These are phyloP conservation scores for Eupsittula cactorum DNA, from an alignment of 2,113 vertebrate genomes.

Conservation along the genomic window DNA sequence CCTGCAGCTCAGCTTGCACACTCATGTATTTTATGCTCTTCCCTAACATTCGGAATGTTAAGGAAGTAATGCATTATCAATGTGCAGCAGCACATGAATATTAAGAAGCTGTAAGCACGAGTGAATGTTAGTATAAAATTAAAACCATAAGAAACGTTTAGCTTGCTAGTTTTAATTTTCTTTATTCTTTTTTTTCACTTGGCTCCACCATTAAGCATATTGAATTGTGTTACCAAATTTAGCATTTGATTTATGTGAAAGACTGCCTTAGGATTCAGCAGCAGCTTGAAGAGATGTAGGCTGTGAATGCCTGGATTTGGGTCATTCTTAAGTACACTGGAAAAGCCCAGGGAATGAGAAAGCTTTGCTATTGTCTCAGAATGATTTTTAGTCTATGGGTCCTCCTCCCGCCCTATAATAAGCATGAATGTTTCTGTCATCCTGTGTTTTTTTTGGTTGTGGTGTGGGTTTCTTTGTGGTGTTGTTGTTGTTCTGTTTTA, in stretches of 20 bases:
- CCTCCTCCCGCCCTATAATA: neutral
- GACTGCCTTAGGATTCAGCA: neutral
- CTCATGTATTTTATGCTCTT: neutral
- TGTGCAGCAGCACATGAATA: neutral
- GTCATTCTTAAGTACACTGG: neutral
- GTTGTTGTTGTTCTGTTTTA: neutral
- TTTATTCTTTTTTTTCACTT: neutral
- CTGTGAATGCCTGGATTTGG: neutral
- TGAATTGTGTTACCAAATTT: neutral
- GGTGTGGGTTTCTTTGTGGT: neutral
- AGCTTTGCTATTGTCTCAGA: neutral
- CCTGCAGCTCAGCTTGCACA: neutral
- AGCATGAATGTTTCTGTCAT: neutral
- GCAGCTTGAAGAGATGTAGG: neutral
- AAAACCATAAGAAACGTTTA: neutral
- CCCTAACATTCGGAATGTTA: neutral
- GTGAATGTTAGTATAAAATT: neutral
- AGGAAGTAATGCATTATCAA: neutral
- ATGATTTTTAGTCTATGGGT: neutral
- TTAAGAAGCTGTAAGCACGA: neutral
- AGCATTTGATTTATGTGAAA: neutral
- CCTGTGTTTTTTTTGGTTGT: neutral
- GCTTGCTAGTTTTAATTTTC: neutral
- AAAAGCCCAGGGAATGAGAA: neutral
- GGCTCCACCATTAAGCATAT: neutral